Conservation (phyloP, 2,113 vertebrate species). For the Lepus timidus region DNA sequence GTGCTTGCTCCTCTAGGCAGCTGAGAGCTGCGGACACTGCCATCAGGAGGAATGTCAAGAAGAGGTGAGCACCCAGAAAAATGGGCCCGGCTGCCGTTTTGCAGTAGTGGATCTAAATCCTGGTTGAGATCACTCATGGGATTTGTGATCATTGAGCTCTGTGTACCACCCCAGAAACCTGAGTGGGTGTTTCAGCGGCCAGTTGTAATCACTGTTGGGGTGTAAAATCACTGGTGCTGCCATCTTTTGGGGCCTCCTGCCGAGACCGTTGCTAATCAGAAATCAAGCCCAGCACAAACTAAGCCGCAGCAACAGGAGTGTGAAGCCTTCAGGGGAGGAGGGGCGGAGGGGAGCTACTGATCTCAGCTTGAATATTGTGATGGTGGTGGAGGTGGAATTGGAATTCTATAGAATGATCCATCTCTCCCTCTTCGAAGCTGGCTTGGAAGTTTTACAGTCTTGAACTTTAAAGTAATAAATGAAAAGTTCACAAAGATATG, state of each 20-base stretch:
- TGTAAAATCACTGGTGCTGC: not conserved
- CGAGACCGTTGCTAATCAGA: not conserved
- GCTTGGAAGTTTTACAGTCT: not conserved
- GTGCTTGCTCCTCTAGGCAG: conserved; percentile 75
- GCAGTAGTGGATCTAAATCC: not conserved
- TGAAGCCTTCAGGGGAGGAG: not conserved
- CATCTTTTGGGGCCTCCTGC: not conserved
- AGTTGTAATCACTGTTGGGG: not conserved
- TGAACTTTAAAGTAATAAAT: not conserved
- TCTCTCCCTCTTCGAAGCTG: not conserved
- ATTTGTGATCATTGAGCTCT: not conserved
- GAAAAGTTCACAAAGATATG: not conserved
- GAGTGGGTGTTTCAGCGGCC: not conserved
- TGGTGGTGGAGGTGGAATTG: not conserved
- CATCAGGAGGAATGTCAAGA: conserved; percentile 71
- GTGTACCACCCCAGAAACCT: not conserved
- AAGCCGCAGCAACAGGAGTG: not conserved
- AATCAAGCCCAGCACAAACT: not conserved
- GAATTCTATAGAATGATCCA: not conserved
- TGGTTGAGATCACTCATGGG: not conserved
- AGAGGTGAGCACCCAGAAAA: conserved; percentile 75
- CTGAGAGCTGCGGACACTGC: conserved; percentile 67
- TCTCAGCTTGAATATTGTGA: not conserved
- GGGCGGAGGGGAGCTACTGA: not conserved
- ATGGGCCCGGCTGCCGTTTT: not conserved